A percentile compares a stretch with the other conserved stretches of the same genome.
Conservation (phyloP, 2,888 invertebrate genomes). For the Strigamia maritima region DNA sequence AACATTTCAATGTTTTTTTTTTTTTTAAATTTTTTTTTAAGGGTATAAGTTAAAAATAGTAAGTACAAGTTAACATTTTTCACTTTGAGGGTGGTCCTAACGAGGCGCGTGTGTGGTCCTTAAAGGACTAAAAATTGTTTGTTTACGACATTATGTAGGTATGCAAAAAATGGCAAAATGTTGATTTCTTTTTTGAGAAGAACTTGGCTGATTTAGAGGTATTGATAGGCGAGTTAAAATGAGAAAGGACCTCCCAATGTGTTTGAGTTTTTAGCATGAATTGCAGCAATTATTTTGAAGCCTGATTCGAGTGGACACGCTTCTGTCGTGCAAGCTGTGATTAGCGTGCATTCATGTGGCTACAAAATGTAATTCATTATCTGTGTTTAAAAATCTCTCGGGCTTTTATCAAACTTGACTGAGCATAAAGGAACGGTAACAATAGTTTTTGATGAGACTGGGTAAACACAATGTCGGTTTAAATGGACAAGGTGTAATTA, state of each 20-base stretch:
- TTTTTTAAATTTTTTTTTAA: background rate
- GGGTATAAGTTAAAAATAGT: background rate
- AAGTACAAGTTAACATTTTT: background rate
- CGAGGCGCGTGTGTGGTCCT: background rate
- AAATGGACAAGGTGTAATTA: background rate
- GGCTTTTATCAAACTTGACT: background rate
- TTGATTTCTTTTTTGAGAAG: background rate
- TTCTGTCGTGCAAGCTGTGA: background rate
- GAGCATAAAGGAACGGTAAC: background rate
- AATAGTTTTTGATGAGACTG: constrained; percentile 15
- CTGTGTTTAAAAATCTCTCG: constrained; percentile 2
- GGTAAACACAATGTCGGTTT: constrained; percentile 11
- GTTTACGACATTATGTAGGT: background rate
- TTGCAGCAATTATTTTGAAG: background rate
- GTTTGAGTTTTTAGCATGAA: background rate
- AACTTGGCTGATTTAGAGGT: background rate
- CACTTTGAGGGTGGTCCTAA: constrained; percentile 4
- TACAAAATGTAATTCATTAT: constrained; percentile 4
- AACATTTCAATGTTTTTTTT: constrained; percentile 8
- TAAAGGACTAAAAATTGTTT: background rate
- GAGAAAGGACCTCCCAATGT: background rate
- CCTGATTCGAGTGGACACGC: background rate
- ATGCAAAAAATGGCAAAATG: background rate
- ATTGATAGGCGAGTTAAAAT: background rate
- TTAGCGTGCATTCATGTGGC: constrained; percentile 9